Evolutionary conservation across 2,888 invertebrate genomes (phyloP), one percentile per base, ranked within the genome.

Genomic region (Latrodectus elegans): DNA sequence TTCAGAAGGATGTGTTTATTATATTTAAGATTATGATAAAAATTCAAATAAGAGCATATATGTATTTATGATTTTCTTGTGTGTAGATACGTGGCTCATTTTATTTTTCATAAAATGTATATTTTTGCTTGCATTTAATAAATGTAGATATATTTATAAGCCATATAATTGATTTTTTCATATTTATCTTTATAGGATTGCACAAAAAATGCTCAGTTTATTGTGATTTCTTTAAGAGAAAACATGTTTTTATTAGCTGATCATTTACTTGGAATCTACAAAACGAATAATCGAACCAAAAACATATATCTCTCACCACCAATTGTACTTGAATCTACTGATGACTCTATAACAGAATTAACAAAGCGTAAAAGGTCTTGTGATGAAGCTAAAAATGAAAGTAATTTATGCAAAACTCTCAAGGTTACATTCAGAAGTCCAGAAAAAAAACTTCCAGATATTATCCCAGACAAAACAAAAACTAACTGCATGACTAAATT

Each of bases 171-270:
- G 22, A 22, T 68, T 11, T 22, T n/a, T 55, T 81, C 67, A 14
- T 60, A n/a, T 67, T 74, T 70, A 22, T 15, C 49, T 38, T 60
- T 91, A 1, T 91, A 97, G 96, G 97, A 98, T 91, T 94, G 98
- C 55, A 98, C 99, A 0, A 97, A 96, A 92, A 98, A 99, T 92
- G 98, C 99, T 0, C 99, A 99, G 92, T 99, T 99, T 91, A 97
- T 99, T 89, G 97, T 99, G 90, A 99, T 99, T 89, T 99, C 99
- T 0, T 94, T 99, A 64, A 94, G 99, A 0, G 96, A 97, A 89
- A 97, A 99, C 92, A 99, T 99, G 99, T 99, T 99, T 92, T 99
- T 99, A 91, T 93, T 98, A 17, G 96, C 97, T 0, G 96, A 99
- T 92, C 94, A 96, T 84, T 94, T 99, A 10, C 95, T 99, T 15